Evolutionary conservation across 2,113 vertebrate species (phyloP).

Genomic region (Brachypodius melanocephalos): DNA sequence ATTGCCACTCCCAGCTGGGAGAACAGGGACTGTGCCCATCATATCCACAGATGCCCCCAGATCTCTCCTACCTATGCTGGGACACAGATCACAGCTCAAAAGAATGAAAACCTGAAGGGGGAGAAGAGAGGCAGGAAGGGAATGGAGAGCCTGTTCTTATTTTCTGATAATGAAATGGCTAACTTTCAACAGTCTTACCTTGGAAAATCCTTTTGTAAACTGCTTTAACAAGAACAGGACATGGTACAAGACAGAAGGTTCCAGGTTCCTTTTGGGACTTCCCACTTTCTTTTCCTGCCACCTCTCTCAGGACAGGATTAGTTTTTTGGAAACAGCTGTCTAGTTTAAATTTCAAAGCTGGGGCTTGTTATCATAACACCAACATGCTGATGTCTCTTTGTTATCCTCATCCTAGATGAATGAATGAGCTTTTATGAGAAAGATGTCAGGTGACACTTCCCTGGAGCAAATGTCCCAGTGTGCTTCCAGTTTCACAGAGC

Average conservation of each 20-base stretch:
- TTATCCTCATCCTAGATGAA: neutral
- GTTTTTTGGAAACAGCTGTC: neutral
- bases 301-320: neutral
- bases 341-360: neutral
- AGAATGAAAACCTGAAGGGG: neutral
- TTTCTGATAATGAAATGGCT: neutral
- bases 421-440: neutral
- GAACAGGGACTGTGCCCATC: neutral
- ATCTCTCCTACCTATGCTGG: neutral
- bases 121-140: neutral
- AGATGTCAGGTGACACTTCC: neutral
- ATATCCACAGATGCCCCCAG: neutral
- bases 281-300: neutral
- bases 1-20: neutral
- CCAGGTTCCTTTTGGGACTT: neutral
- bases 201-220: neutral
- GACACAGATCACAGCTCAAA: neutral
- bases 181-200: neutral
- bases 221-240: neutral
- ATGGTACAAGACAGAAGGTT: neutral
- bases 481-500: neutral
- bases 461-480: neutral
- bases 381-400: neutral
- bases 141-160: neutral
- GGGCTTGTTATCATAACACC: neutral